Evolutionary conservation across 2,888 invertebrate species (phyloP).

Genomic region (Petrolisthes manimaculis): DNA sequence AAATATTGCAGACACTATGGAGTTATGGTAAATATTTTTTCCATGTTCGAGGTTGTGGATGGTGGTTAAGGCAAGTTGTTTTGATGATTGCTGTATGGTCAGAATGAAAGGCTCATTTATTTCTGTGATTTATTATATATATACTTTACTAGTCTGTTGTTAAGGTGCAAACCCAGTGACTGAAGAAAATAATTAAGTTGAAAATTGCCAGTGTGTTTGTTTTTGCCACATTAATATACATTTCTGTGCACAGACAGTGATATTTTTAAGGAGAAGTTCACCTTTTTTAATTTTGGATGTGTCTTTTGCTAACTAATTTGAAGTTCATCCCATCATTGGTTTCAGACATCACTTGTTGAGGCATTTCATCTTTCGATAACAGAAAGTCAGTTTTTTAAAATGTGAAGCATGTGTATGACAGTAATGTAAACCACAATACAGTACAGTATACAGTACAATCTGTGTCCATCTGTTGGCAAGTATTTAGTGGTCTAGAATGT

Average conservation of each 20-base stretch:
- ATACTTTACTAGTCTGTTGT: not conserved
- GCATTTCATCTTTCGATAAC: no score
- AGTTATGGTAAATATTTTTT: not conserved
- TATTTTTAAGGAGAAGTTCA: not conserved
- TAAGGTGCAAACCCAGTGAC: not conserved
- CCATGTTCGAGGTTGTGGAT: not conserved
- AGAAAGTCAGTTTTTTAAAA: no score
- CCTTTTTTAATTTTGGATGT: not conserved
- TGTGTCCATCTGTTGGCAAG: no score
- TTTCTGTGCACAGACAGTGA: constrained; percentile 10
- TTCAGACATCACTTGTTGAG: no score
- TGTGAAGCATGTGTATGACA: no score
- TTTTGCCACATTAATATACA: not conserved
- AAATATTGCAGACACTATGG: not conserved
- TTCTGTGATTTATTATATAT: constrained; percentile 1
- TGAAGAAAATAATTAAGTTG: not conserved
- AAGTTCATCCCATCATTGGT: no score
- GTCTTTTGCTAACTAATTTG: no score
- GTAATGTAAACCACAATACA: no score
- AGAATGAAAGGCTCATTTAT: not conserved
- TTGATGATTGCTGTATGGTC: not conserved
- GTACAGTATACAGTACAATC: no score
- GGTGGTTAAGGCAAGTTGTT: not conserved
- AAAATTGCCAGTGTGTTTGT: not conserved
- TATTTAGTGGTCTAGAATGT: no score